Evolutionary conservation across 2,797 vertebrate species (phyloP).

Genomic region (Columba guinea): DNA sequence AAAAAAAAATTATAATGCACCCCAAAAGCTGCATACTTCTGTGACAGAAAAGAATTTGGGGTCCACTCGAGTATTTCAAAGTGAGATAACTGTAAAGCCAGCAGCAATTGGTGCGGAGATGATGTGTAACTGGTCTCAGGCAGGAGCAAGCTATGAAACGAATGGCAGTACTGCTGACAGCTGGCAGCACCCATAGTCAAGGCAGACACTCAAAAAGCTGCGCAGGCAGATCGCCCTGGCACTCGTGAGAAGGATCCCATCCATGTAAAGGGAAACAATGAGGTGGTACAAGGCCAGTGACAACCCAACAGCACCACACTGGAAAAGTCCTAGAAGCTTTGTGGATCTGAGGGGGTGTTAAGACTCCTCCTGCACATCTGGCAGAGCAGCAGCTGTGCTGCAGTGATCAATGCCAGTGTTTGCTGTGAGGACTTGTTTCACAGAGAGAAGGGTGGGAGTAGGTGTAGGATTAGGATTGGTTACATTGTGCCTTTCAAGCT

Average conservation of each 20-base stretch:
- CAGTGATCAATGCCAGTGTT: background rate
- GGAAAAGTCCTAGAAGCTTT: background rate
- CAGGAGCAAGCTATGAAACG: background rate
- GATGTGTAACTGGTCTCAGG: background rate
- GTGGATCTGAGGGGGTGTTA: background rate
- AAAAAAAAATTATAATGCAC: background rate
- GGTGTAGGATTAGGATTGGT: constrained; percentile 20
- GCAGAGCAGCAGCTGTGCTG: constrained; percentile 27
- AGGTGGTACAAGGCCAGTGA: background rate
- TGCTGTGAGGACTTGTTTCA: background rate
- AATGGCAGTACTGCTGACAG: rapidly evolving
- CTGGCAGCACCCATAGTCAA: background rate
- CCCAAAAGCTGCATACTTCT: background rate
- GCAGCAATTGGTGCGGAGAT: background rate
- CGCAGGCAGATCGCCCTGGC: background rate
- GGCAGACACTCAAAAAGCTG: background rate
- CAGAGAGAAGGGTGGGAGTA: background rate
- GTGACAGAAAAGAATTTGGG: background rate
- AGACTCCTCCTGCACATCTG: constrained; percentile 44
- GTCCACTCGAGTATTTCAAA: background rate
- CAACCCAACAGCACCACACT: rapidly evolving
- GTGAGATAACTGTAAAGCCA: background rate
- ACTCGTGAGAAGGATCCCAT: rapidly evolving
- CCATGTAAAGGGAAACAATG: rapidly evolving
- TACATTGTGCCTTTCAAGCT: background rate